Conservation (phyloP, 2,888 invertebrate species). For the Geophilus truncorum region DNA sequence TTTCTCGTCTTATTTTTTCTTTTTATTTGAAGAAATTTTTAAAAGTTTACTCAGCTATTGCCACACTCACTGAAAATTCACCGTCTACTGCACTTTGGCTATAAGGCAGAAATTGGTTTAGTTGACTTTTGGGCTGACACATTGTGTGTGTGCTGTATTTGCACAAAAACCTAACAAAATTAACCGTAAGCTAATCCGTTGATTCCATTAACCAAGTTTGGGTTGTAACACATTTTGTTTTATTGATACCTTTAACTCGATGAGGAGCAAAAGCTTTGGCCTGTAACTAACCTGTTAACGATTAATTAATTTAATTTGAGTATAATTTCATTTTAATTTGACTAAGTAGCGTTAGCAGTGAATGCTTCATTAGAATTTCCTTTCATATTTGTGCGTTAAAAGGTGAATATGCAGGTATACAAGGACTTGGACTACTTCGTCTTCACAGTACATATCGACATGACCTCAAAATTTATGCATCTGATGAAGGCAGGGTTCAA, state of each 20-base stretch:
- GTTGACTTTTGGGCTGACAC: neutral
- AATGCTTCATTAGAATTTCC: constrained; percentile 22
- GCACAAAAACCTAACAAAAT: neutral
- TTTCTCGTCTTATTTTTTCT: neutral
- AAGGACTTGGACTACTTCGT: constrained; percentile 88
- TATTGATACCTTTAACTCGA: neutral
- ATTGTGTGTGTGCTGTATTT: neutral
- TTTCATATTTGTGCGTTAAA: neutral
- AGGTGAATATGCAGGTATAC: constrained; percentile 81
- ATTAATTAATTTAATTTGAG: too few species aligned
- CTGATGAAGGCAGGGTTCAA: constrained; percentile 98
- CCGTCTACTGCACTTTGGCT: neutral
- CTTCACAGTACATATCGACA: constrained; percentile 98
- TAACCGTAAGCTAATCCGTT: neutral
- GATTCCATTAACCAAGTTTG: neutral
- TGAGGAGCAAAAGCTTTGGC: neutral
- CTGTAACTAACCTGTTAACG: neutral
- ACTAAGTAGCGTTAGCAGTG: neutral
- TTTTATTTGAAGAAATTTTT: neutral
- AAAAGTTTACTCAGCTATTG: neutral
- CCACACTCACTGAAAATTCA: neutral
- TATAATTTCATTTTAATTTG: neutral
- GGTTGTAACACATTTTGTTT: neutral
- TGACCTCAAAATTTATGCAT: constrained; percentile 98
- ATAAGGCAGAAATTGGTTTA: constrained; percentile 1